phyloP scores from a whole-genome alignment of 2,888 invertebrate species.

The Argynnis bischoffii region DNA sequence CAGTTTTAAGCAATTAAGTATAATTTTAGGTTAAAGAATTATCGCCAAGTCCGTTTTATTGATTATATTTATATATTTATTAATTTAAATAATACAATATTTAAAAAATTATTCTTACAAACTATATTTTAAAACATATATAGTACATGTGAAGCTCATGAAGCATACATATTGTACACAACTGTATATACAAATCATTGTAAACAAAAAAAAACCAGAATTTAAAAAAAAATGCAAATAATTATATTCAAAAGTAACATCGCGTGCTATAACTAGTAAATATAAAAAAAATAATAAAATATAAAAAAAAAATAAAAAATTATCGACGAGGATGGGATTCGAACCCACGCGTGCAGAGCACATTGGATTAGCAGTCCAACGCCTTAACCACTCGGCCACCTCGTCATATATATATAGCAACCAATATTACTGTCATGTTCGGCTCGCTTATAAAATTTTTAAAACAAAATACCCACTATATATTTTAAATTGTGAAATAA shows the following conservation, averaged over 20 bases:
- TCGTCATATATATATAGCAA: constrained; percentile 77
- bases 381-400: constrained; percentile 94
- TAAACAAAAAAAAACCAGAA: constrained; percentile 3
- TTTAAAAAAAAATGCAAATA: not conserved
- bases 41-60: too few relatives aligned
- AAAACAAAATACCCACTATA: not conserved
- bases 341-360: constrained; percentile 93
- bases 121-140: too few relatives aligned
- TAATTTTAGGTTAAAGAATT: too few relatives aligned
- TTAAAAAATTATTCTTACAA: too few relatives aligned
- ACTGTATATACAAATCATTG: not conserved
- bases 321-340: constrained; percentile 90
- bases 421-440: not conserved
- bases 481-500: too few relatives aligned
- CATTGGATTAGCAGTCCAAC: constrained; percentile 94
- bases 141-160: too few relatives aligned
- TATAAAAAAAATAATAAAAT: not conserved
- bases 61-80: too few relatives aligned
- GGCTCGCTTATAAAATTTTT: not conserved
- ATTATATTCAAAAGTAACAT: not conserved
- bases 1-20: too few relatives aligned
- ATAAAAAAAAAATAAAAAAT: not conserved
- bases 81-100: too few relatives aligned
- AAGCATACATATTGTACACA: not conserved
- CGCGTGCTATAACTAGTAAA: too few relatives aligned